Base-by-base conservation (phyloP, 1,140 invertebrate genomes). In the Penaeus chinensis region DNA sequence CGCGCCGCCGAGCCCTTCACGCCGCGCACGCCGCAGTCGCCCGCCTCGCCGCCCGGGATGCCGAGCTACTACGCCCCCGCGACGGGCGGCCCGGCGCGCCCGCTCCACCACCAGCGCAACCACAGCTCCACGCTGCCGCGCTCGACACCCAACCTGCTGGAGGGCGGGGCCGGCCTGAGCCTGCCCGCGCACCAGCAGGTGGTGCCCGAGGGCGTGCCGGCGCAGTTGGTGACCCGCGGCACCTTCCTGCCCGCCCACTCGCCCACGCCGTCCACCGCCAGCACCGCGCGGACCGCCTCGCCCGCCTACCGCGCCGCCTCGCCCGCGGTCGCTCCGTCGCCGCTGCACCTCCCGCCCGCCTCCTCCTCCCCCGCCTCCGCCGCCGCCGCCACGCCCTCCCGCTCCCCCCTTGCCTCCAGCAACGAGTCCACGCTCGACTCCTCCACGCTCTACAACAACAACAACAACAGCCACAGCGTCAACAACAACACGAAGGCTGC, bases 21-120 rank as follows among this genome's bases (percentile, higher is more conserved):
- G 16, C 79, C 83, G 32, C 77, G 86, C 37, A 81, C 90, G 13
- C 82, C 89, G 22, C 84, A 74, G 76, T 76, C 84, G 47, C 80
- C 87, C 32, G 60, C 69, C 10, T 63, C 78, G 42, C 63, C 88
- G 22, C 85, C 85, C 37, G 65, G 76, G 27, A 84, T 91, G 19
- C 89, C 90, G 19, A 71, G 88, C n/a, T 90, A 90, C 78, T 91
- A 91, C 76, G 86, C 89, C 37, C 89, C 90, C 24, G 80, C 90
- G 19, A 88, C 63, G 24, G 82, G 86, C 61, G 82, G 81, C 20
- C 60, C 87, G 10, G 80, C 90, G n/a, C 27, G 69, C 47, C 62
- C 78, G 62, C 79, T 42, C 19, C 61, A 81, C 27, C 77, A 89
- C 20, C 66, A 42, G 3, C 65, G 74, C 24, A 66, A 84, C 37